These are phyloP conservation scores for Callaeas wilsoni DNA, from an alignment of 2,113 vertebrate species.

Conservation along the genomic window DNA sequence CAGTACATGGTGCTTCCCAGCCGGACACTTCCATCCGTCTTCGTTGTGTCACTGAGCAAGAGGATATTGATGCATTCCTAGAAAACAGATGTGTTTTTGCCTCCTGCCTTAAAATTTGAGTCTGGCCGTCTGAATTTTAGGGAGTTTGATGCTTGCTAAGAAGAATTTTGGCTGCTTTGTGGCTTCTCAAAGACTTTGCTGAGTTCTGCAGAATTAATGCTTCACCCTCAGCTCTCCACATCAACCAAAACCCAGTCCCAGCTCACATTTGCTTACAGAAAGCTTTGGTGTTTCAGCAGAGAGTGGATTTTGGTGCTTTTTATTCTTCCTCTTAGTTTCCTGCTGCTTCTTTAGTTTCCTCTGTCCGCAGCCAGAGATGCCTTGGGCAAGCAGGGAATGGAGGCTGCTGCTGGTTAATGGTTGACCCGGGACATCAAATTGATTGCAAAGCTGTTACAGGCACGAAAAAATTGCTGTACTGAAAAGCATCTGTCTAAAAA, in stretches of 20 bases:
- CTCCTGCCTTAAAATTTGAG: neutral
- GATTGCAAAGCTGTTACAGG: neutral
- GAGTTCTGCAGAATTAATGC: neutral
- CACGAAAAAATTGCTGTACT: neutral
- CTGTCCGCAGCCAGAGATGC: neutral
- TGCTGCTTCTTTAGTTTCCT: neutral
- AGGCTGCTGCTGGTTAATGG: neutral
- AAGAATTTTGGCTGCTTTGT: neutral
- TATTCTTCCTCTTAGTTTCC: neutral
- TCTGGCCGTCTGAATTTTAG: neutral
- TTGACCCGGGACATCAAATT: rapidly evolving
- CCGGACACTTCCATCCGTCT: neutral
- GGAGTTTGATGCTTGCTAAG: neutral
- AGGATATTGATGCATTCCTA: neutral
- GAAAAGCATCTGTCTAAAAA: neutral
- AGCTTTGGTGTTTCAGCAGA: neutral
- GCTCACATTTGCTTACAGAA: neutral
- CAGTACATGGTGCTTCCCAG: neutral
- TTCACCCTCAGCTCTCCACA: neutral
- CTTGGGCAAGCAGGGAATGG: neutral
- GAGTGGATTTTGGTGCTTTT: neutral
- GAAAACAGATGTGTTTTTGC: neutral
- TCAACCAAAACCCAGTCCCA: neutral
- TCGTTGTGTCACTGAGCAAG: neutral
- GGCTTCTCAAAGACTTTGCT: neutral